A percentile compares a stretch with the other conserved stretches of the same genome.
phyloP scores from a whole-genome alignment of 1,140 invertebrate genomes.

The Hycleus phaleratus region DNA sequence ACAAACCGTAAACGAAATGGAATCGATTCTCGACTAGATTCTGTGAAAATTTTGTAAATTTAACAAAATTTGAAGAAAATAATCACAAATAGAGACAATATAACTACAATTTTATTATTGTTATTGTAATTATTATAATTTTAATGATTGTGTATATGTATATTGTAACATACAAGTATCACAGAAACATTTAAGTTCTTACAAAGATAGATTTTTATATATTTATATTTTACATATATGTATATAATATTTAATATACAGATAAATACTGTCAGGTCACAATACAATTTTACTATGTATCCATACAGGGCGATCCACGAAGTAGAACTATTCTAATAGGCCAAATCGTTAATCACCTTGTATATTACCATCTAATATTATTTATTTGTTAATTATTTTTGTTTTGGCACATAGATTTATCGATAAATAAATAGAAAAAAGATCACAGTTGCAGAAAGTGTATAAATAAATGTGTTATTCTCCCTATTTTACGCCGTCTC shows the following conservation, averaged over 20 bases:
- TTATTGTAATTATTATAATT: constrained; percentile 1
- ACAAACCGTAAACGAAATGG: no score
- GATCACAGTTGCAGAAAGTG: constrained; percentile 15
- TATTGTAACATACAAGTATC: constrained; percentile 15
- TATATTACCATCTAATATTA: background rate
- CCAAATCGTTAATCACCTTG: background rate
- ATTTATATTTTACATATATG: no score
- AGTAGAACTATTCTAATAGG: background rate
- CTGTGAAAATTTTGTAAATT: no score
- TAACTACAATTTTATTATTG: constrained; percentile 1
- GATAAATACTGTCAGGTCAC: constrained; percentile 16
- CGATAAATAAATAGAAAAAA: constrained; percentile 16
- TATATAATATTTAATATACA: background rate
- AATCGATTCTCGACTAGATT: no score
- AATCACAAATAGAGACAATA: constrained; percentile 13
- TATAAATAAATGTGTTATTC: background rate
- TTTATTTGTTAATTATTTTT: background rate
- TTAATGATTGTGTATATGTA: constrained; percentile 15
- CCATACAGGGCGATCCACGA: no score
- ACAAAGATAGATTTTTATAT: constrained; percentile 15
- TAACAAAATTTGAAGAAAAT: constrained; percentile 2
- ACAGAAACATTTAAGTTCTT: constrained; percentile 17
- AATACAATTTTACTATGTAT: constrained; percentile 7
- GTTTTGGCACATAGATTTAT: constrained; percentile 13
- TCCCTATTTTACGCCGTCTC: background rate